Base-by-base conservation (phyloP, 1,140 invertebrate species). In the Tribolium castaneum region DNA sequence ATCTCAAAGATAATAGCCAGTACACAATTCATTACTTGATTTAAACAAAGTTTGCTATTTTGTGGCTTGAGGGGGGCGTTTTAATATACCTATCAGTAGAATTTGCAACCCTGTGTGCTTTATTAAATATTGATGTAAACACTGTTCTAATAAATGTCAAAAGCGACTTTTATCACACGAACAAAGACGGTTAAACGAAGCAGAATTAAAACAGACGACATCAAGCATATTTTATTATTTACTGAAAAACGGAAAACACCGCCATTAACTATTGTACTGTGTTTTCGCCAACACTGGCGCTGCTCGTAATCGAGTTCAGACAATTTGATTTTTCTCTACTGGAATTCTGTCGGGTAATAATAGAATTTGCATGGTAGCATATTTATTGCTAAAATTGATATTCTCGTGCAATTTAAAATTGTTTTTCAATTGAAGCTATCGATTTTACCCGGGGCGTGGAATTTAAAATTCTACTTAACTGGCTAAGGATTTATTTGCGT, bases 321-420 rank as follows among this genome's bases (percentile, higher is more conserved):
- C 59, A 66, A 35, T 66, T 35, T 35, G 34, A 66, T 66, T 66
- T 66, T 66, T 66, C 59, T 34, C 30, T 0, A 35, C 12, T 66
- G 34, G 59, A 66, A 66, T 14, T 7, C 30, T 12, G 59, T 66
- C n/a, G 30, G 13, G 12, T 35, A 66, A 35, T 66, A 66, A 66
- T 66, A 34, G 34, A 35, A 66, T 66, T 66, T 66, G 16, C 16
- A 19, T 19, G 14, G 10, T 12, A 14, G 59, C 59, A 66, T 66
- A 66, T 66, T 66, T 66, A 66, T 66, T 66, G 13, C 59, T 35
- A 66, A 66, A 66, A 66, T 66, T 66, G 25, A 66, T 66, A 35
- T 35, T 35, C 59, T 35, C 54, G 9, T 35, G 25, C 30, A 35
- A 66, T 34, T 35, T 66, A 4, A 66, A 66, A 66, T 66, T 66